Evolutionary conservation across 2,888 invertebrate genomes (phyloP).

Genomic region (Dryomyza anilis): DNA sequence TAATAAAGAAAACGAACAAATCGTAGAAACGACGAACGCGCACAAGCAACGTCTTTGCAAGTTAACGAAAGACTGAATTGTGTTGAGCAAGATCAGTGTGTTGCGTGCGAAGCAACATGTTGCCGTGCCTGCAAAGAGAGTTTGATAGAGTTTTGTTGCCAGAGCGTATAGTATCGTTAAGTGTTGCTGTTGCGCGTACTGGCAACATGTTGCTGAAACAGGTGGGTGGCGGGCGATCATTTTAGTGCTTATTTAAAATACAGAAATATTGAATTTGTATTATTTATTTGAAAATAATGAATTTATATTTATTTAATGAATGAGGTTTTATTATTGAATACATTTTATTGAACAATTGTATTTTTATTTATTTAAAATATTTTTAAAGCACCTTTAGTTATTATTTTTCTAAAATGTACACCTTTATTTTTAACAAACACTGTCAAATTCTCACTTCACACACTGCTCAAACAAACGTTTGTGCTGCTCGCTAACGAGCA

Average conservation of each 20-base stretch:
- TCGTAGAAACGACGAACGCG: neutral
- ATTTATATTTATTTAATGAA: too few relatives aligned
- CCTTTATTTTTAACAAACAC: too few relatives aligned
- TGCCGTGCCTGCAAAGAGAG: neutral
- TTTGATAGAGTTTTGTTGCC: too few relatives aligned
- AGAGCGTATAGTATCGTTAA: neutral
- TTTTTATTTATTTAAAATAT: too few relatives aligned
- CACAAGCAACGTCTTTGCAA: neutral
- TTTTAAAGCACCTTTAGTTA: too few relatives aligned
- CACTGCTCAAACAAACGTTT: too few relatives aligned
- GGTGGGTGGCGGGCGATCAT: neutral
- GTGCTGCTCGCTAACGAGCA: constrained; percentile 8
- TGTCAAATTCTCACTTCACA: too few relatives aligned
- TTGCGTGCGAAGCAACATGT: constrained; percentile 1
- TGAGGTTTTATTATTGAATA: too few relatives aligned
- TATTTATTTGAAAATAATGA: neutral
- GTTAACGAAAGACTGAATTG: constrained; percentile 12
- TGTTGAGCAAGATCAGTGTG: constrained; percentile 22
- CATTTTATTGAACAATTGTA: too few relatives aligned
- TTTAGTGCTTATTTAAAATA: neutral
- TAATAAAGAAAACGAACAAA: neutral
- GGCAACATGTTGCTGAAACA: neutral
- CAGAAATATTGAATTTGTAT: neutral
- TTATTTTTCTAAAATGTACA: too few relatives aligned
- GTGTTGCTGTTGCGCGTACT: too few relatives aligned